Evolutionary conservation across 2,797 vertebrate species (phyloP).

Genomic region (Avahi laniger): DNA sequence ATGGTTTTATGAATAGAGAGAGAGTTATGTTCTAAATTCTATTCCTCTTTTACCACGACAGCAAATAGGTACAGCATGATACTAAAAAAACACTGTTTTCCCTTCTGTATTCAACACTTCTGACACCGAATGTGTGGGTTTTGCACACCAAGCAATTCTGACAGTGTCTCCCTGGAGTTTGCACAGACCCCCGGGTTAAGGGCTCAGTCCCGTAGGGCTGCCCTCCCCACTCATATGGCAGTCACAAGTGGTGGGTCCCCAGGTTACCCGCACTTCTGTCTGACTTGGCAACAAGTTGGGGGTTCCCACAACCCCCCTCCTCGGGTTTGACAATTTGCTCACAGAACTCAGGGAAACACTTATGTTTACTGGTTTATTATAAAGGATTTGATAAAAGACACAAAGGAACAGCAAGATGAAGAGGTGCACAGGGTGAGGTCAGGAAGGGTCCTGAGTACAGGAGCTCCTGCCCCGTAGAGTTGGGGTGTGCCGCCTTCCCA

Average conservation of each 20-base stretch:
- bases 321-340: background rate
- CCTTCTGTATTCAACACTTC: background rate
- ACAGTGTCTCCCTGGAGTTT: background rate
- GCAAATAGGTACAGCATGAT: background rate
- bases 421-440: background rate
- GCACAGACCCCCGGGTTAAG: background rate
- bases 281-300: background rate
- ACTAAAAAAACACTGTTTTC: background rate
- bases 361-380: background rate
- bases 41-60: background rate
- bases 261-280: background rate
- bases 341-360: background rate
- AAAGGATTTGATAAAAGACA: background rate
- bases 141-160: background rate
- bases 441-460: background rate
- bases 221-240: background rate
- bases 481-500: background rate
- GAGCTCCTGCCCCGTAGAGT: background rate
- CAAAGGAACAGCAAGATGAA: background rate
- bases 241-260: no score
- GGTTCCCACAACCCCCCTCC: background rate
- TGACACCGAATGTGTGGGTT: background rate
- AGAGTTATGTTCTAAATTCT: constrained; percentile 12
- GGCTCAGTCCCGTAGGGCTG: background rate
- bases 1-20: constrained; percentile 31